A percentile compares a stretch with the other conserved stretches of the same genome.
Evolutionary conservation across 2,797 vertebrate genomes (phyloP).

Genomic region (Etheostoma nigrum): DNA sequence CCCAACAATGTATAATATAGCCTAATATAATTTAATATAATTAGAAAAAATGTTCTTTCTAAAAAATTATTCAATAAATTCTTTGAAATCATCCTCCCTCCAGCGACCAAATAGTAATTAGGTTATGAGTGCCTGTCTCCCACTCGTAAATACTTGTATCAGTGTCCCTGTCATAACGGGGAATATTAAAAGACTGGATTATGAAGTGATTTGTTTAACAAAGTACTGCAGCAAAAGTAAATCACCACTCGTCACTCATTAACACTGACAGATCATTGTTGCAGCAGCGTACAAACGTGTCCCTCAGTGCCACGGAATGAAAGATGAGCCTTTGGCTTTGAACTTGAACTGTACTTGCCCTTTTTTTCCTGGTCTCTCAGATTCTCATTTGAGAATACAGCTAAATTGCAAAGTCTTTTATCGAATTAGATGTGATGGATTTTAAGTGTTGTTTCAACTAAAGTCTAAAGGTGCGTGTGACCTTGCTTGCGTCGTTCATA

Average conservation of each 20-base stretch:
- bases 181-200: constrained; percentile 53
- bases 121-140: constrained; percentile 23
- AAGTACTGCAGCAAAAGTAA: constrained; percentile 60
- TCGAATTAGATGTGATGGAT: constrained; percentile 69
- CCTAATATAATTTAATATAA: not conserved
- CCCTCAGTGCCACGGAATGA: constrained; percentile 54
- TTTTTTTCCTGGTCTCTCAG: constrained; percentile 38
- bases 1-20: not conserved
- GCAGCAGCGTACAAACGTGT: constrained; percentile 57
- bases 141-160: constrained; percentile 47
- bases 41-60: constrained; percentile 25
- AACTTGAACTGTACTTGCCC: constrained; percentile 79
- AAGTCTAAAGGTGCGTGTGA: constrained; percentile 48
- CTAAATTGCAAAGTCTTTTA: constrained; percentile 57
- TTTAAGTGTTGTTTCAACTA: constrained; percentile 52
- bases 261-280: constrained; percentile 65
- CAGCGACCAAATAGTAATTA: constrained; percentile 28
- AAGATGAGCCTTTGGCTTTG: constrained; percentile 72
- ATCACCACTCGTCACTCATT: constrained; percentile 73
- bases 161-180: constrained; percentile 50
- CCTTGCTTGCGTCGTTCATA: constrained; percentile 54
- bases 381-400: constrained; percentile 58
- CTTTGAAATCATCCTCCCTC: constrained; percentile 19
- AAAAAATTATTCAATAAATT: constrained; percentile 16
- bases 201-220: constrained; percentile 68